A percentile compares a stretch with the other conserved stretches of the same genome.
These are phyloP conservation scores for Balanococcus diminutus DNA, from an alignment of 2,888 invertebrate species.

Conservation along the genomic window DNA sequence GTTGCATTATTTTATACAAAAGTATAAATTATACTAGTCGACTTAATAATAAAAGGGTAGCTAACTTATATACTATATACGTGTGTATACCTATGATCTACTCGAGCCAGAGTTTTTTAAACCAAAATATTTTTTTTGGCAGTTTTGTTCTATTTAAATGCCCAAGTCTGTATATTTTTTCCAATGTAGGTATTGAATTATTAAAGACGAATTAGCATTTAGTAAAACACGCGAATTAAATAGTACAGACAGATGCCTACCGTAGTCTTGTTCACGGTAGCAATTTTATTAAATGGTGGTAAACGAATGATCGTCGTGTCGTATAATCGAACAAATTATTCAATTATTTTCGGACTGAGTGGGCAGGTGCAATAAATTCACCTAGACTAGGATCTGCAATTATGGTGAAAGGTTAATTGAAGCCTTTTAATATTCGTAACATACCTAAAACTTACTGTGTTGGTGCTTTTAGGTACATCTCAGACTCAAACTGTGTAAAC, in stretches of 20 bases:
- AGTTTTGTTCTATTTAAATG: neutral
- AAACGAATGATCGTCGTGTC: neutral
- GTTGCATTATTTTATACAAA: constrained; percentile 1
- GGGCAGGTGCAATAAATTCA: neutral
- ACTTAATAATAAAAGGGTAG: constrained; percentile 30
- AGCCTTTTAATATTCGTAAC: too few relatives aligned
- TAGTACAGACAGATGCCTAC: neutral
- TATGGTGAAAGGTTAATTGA: neutral
- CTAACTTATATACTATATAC: too few relatives aligned
- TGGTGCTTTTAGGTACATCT: too few relatives aligned
- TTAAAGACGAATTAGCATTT: constrained; percentile 26
- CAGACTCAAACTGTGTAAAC: too few relatives aligned
- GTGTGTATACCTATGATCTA: too few relatives aligned
- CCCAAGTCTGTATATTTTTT: neutral
- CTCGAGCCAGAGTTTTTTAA: neutral
- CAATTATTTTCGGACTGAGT: neutral
- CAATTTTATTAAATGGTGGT: constrained; percentile 5
- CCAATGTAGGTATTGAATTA: neutral
- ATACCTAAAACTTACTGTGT: too few relatives aligned
- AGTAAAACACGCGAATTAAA: neutral
- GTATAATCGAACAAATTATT: neutral
- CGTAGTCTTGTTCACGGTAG: neutral
- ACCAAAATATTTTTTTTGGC: constrained; percentile 14
- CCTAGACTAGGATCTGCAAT: neutral
- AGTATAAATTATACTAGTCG: constrained; percentile 25